phyloP scores from a whole-genome alignment of 2,888 invertebrate genomes.

The Coenonympha glycerion region DNA sequence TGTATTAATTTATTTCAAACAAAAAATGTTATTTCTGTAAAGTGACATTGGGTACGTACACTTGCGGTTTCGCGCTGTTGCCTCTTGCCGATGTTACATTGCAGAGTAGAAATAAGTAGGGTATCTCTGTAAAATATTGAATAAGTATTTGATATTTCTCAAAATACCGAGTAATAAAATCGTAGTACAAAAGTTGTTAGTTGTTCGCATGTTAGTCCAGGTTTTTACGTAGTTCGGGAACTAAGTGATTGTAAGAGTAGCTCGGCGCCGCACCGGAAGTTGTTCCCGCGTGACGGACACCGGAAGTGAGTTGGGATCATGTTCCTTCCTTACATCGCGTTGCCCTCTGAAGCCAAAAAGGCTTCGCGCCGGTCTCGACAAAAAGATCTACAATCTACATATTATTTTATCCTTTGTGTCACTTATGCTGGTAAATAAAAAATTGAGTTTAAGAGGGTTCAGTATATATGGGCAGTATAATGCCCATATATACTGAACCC shows the following conservation, averaged over 20 bases:
- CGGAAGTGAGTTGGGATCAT: slow-evolving; percentile 70
- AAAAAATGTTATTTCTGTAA: no score
- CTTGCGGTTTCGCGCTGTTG: no score
- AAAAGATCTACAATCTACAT: slow-evolving; percentile 18
- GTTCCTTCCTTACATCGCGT: slow-evolving; percentile 55
- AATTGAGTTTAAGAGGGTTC: neutral
- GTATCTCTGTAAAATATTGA: no score
- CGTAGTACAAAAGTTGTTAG: no score
- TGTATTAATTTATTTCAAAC: no score
- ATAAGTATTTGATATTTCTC: no score
- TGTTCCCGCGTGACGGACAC: slow-evolving; percentile 72
- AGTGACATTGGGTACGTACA: no score
- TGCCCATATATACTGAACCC: no score
- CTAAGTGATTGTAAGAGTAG: slow-evolving; percentile 73
- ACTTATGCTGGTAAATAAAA: neutral
- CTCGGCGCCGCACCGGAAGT: slow-evolving; percentile 71
- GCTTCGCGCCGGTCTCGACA: neutral
- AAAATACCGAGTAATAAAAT: no score
- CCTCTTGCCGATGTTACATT: no score
- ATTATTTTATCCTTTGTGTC: neutral
- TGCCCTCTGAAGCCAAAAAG: slow-evolving; percentile 5
- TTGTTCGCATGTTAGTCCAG: slow-evolving; percentile 15
- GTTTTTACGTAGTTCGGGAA: slow-evolving; percentile 49
- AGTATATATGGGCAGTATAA: no score
- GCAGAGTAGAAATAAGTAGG: no score